Evolutionary conservation across 1,140 invertebrate species (phyloP).

Genomic region (Wasmannia auropunctata): DNA sequence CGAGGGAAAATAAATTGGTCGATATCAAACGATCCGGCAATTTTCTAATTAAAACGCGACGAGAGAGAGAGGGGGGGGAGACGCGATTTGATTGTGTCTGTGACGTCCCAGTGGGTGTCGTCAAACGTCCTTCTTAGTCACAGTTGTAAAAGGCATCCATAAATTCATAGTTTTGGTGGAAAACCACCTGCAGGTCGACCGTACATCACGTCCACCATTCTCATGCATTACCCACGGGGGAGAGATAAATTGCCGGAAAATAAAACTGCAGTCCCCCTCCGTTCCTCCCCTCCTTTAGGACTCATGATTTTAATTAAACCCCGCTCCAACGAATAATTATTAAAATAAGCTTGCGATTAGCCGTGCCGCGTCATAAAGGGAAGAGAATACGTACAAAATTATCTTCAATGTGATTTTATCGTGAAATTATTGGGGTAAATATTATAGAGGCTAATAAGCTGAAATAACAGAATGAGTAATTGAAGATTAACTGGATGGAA

Average conservation of each 20-base stretch:
- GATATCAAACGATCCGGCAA: conserved; percentile 16
- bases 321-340: conserved; percentile 18
- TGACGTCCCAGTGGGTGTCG: background rate
- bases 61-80: background rate
- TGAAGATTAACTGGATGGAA: background rate
- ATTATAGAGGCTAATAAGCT: background rate
- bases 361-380: background rate
- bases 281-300: background rate
- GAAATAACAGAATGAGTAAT: background rate
- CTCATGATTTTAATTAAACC: conserved; percentile 52
- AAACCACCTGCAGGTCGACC: conserved; percentile 30
- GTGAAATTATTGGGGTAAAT: background rate
- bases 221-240: conserved; percentile 34
- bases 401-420: background rate
- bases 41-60: conserved; percentile 37
- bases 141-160: background rate
- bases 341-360: conserved; percentile 37
- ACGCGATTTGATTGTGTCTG: background rate
- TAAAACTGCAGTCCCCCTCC: conserved; percentile 24
- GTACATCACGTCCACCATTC: conserved; percentile 23
- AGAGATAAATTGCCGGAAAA: conserved; percentile 50
- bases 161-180: conserved; percentile 46
- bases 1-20: conserved; percentile 27
- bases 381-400: background rate
- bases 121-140: conserved; percentile 47